A percentile compares a stretch with the other conserved stretches of the same genome.
These are phyloP conservation scores for Puntigrus tetrazona DNA, from an alignment of 2,113 vertebrate genomes.

Conservation along the genomic window DNA sequence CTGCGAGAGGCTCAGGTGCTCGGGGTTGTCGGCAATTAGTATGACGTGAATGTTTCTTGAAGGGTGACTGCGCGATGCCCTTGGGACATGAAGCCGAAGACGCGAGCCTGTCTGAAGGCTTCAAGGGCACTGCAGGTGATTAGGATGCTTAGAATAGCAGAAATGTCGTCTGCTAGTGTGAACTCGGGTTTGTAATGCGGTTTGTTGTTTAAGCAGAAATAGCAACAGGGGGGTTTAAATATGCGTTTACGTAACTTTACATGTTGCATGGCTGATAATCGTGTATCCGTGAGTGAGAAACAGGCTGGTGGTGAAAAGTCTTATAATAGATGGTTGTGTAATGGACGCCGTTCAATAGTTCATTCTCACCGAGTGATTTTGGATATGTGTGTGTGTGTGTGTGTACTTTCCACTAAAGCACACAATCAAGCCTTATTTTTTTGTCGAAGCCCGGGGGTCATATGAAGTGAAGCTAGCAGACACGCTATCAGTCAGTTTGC, in stretches of 20 bases:
- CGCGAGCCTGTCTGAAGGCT: not conserved
- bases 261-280: not conserved
- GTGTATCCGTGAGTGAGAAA: not conserved
- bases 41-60: constrained; percentile 26
- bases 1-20: constrained; percentile 22
- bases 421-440: constrained; percentile 40
- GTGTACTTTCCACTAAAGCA: constrained; percentile 27
- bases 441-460: constrained; percentile 20
- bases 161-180: not conserved
- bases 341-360: constrained; percentile 17
- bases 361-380: constrained; percentile 26
- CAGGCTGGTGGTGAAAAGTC: not conserved
- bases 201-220: not conserved
- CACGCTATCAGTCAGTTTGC: constrained; percentile 17
- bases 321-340: constrained; percentile 32
- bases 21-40: constrained; percentile 20
- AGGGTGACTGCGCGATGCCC: constrained; percentile 38
- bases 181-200: not conserved
- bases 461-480: constrained; percentile 14
- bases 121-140: not conserved
- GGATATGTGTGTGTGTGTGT: not conserved
- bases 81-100: constrained; percentile 17
- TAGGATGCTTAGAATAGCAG: not conserved
- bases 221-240: not conserved
- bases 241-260: not conserved